Percentiles rank a stretch among this genome's conserved stretches.
Conservation (phyloP, 2,113 vertebrate species). For the Melanerpes aurifrons region DNA sequence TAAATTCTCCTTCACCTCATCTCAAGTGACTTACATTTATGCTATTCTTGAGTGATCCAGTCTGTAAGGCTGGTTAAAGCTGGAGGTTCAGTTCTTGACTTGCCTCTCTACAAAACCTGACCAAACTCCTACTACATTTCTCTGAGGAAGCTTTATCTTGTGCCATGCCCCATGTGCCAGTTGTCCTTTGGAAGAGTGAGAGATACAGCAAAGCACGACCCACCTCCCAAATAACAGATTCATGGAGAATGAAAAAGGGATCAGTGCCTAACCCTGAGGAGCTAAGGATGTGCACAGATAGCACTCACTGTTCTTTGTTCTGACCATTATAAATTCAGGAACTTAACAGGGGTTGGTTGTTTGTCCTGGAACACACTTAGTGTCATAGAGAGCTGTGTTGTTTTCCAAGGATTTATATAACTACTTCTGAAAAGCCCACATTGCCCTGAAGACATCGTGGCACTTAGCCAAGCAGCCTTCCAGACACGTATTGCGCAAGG, state of each 20-base stretch:
- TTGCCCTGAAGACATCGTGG: background rate
- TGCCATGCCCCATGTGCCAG: rapidly evolving
- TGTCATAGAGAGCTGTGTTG: background rate
- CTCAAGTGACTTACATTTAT: too few species aligned
- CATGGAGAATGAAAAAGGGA: background rate
- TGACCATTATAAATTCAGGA: background rate
- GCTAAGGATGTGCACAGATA: background rate
- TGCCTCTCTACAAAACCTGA: background rate
- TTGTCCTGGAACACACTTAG: background rate
- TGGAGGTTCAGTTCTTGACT: background rate
- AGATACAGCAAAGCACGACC: background rate
- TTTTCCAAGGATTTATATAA: background rate
- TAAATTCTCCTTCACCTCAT: background rate
- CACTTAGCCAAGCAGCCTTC: background rate
- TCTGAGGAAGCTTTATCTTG: background rate
- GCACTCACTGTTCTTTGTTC: background rate
- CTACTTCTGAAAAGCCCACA: background rate
- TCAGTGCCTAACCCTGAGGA: background rate
- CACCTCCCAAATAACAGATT: background rate
- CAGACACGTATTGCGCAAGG: background rate
- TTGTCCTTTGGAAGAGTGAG: background rate
- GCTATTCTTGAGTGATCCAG: background rate
- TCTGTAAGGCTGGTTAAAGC: background rate
- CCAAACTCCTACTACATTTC: background rate
- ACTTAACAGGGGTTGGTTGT: background rate